Conservation (phyloP, 2,797 vertebrate genomes). For the Pseudochirops corinnae region DNA sequence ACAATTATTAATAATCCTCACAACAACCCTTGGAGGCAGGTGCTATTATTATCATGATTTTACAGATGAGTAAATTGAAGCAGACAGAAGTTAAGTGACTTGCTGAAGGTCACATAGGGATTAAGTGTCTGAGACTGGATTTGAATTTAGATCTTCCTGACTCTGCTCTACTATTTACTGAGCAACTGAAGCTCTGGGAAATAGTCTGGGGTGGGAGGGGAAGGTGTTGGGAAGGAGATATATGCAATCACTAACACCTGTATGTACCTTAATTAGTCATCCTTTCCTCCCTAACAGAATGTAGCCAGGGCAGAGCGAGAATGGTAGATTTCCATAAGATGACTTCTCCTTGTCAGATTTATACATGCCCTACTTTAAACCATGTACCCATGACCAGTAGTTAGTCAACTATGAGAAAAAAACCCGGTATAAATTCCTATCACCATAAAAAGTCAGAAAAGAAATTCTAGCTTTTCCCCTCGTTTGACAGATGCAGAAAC, state of each 20-base stretch:
- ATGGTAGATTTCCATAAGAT: neutral
- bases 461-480: neutral
- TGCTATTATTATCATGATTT: neutral
- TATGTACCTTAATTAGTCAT: neutral
- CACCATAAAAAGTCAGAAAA: neutral
- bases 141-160: neutral
- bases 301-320: neutral
- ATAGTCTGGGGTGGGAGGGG: neutral
- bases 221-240: neutral
- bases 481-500: neutral
- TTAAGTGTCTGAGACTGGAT: neutral
- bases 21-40: neutral
- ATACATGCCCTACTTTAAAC: neutral
- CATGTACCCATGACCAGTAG: neutral
- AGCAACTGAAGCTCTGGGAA: neutral
- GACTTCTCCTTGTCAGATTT: neutral
- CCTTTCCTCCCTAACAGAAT: neutral
- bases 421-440: neutral
- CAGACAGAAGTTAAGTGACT: neutral
- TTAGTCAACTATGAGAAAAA: neutral
- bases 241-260: neutral
- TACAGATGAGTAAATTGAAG: neutral
- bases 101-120: neutral
- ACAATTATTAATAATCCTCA: neutral
- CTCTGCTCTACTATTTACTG: neutral